These are phyloP conservation scores for Cherax quadricarinatus DNA, from an alignment of 1,140 invertebrate species.

Conservation along the genomic window DNA sequence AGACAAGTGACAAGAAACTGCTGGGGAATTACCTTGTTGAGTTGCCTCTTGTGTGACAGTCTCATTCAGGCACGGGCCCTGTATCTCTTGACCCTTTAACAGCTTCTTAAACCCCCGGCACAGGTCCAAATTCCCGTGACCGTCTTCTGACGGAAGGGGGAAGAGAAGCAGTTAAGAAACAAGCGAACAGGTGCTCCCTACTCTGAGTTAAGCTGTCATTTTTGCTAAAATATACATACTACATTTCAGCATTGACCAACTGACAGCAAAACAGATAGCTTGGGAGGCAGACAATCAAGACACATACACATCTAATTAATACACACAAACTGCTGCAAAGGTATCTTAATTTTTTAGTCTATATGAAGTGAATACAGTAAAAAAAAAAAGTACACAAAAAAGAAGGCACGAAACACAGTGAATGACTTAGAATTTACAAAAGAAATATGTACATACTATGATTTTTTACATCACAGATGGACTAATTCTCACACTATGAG, in stretches of 20 bases:
- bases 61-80: conserved; percentile 15
- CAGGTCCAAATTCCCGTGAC: conserved; percentile 32
- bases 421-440: background rate
- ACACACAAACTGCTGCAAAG: background rate
- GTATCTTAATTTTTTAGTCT: background rate
- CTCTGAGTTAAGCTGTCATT: background rate
- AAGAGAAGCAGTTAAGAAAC: conserved; percentile 48
- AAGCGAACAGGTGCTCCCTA: background rate
- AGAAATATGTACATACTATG: too few species aligned
- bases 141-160: conserved; percentile 12
- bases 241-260: conserved; percentile 1
- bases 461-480: too few species aligned
- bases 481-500: background rate
- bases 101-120: conserved; percentile 39
- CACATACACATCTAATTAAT: conserved; percentile 1
- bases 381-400: background rate
- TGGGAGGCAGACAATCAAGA: background rate
- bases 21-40: conserved; percentile 26
- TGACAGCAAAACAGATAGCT: conserved; percentile 15
- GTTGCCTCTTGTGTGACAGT: conserved; percentile 30
- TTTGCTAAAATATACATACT: background rate
- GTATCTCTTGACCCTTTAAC: conserved; percentile 34
- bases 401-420: background rate
- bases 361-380: background rate
- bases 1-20: background rate